A percentile compares a stretch with the other conserved stretches of the same genome.
These are phyloP conservation scores for Leucophenga varia DNA, from an alignment of 1,140 invertebrate species.

Conservation along the genomic window DNA sequence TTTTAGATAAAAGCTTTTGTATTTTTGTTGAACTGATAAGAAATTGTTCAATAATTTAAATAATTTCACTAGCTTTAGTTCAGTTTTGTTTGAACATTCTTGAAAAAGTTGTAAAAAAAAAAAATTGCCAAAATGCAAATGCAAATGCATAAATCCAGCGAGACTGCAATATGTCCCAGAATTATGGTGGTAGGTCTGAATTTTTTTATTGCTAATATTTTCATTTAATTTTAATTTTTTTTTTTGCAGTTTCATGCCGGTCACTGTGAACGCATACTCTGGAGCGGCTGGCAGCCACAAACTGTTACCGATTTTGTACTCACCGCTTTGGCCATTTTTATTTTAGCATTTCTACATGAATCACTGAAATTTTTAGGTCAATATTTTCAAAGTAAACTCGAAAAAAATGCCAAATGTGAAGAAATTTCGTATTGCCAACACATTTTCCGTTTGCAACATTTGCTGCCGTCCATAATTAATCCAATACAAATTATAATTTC, in stretches of 20 bases:
- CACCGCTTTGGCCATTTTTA: conserved; percentile 38
- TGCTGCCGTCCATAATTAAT: conserved; percentile 83
- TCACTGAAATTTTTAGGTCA: conserved; percentile 43
- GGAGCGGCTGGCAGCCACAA: conserved; percentile 67
- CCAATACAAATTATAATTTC: conserved; percentile 85
- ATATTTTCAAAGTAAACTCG: conserved; percentile 21
- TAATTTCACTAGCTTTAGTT: no score
- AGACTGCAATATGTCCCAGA: no score
- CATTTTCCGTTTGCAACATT: conserved; percentile 60
- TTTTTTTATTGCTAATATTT: no score
- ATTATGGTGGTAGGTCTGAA: no score
- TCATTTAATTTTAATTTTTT: no score
- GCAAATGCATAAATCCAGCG: no score
- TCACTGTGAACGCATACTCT: conserved; percentile 73
- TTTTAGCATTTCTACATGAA: conserved; percentile 43
- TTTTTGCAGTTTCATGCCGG: conserved; percentile 73
- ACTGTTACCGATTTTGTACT: conserved; percentile 43
- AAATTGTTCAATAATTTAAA: no score
- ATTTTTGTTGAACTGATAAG: no score
- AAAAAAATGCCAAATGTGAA: conserved; percentile 21
- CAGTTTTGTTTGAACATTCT: no score
- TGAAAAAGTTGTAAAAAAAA: no score
- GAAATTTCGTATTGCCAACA: conserved; percentile 31
- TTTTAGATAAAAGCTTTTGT: no score
- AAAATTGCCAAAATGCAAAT: no score